Evolutionary conservation across 2,113 vertebrate genomes (phyloP).

Genomic region (Antechinus flavipes): DNA sequence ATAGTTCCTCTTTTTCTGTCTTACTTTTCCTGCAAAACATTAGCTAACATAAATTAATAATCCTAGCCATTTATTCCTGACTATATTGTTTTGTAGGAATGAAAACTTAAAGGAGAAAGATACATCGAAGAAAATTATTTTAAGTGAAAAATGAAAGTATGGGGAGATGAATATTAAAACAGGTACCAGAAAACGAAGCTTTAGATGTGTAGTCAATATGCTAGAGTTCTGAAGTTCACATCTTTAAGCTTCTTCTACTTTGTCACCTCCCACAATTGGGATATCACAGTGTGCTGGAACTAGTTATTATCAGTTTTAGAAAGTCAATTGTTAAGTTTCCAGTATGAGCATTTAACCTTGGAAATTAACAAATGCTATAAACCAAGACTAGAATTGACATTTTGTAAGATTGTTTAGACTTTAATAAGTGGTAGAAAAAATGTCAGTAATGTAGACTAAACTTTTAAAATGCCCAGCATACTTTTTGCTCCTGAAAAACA

Average conservation of each 20-base stretch:
- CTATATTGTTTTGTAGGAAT: not conserved
- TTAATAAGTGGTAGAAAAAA: not conserved
- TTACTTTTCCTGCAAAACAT: constrained; percentile 2
- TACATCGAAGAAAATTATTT: not conserved
- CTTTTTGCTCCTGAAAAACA: not conserved
- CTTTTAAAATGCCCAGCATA: not conserved
- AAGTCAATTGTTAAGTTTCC: not conserved
- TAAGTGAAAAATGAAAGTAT: not conserved
- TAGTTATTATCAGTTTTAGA: not conserved
- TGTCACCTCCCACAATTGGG: not conserved
- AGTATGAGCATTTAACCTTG: not conserved
- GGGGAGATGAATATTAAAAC: not conserved
- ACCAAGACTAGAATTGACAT: not conserved
- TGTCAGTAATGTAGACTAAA: not conserved
- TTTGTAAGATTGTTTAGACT: not conserved
- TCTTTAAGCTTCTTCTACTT: not conserved
- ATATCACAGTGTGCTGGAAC: not conserved
- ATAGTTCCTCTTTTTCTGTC: not conserved
- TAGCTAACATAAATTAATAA: not conserved
- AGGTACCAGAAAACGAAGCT: not conserved
- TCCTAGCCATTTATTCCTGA: not conserved
- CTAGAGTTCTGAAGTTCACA: not conserved
- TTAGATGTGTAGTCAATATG: constrained; percentile 13
- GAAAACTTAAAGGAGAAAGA: not conserved
- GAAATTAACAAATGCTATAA: not conserved